These are phyloP conservation scores for Miniopterus natalensis DNA, from an alignment of 2,113 vertebrate species.

Conservation along the genomic window DNA sequence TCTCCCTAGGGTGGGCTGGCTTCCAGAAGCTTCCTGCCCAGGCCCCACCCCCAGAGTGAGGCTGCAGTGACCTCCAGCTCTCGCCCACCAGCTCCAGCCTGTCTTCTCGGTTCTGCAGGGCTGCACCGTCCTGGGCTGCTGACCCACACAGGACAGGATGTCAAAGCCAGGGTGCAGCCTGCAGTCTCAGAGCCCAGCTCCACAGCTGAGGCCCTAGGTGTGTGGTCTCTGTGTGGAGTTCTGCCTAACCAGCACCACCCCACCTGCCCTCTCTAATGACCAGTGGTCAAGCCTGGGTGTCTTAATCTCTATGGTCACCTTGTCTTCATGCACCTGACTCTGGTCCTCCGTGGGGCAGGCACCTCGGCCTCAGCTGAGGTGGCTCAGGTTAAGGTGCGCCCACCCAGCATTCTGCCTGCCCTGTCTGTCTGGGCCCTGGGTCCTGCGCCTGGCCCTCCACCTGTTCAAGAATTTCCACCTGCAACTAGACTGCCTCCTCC, in stretches of 20 bases:
- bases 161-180: fast-evolving
- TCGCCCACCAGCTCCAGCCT: too few species aligned
- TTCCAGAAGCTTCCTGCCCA: neutral
- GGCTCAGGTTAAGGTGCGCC: too few species aligned
- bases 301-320: neutral
- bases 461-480: too few species aligned
- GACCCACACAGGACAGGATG: fast-evolving
- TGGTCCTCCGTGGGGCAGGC: neutral
- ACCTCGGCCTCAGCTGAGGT: too few species aligned
- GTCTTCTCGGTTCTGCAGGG: neutral
- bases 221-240: neutral
- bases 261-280: neutral
- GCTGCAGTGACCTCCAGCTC: neutral
- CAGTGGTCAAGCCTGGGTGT: neutral
- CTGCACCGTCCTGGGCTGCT: fast-evolving
- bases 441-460: too few species aligned
- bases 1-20: neutral
- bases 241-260: neutral
- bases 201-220: neutral
- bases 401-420: too few species aligned
- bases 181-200: neutral
- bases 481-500: too few species aligned
- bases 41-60: fast-evolving
- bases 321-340: neutral
- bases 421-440: too few species aligned